phyloP scores from a whole-genome alignment of 2,113 vertebrate species.

The Struthidea cinerea region DNA sequence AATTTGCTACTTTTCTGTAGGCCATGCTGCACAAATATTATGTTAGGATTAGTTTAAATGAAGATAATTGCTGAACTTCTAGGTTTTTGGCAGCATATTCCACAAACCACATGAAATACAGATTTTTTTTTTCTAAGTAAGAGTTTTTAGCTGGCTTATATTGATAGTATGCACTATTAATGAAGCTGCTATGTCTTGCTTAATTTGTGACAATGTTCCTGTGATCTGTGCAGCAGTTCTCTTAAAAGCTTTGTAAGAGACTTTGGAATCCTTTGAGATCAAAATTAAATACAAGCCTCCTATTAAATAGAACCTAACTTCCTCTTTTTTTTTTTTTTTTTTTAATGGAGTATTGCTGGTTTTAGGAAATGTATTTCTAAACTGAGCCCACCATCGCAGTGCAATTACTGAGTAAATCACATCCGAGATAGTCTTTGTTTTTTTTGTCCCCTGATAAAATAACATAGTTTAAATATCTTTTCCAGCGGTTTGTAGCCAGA shows the following conservation, averaged over 20 bases:
- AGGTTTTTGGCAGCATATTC: not conserved
- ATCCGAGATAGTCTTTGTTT: slow-evolving; percentile 37
- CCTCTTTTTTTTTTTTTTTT: not conserved
- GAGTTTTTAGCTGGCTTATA: not conserved
- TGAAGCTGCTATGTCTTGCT: not conserved
- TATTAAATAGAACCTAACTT: slow-evolving; percentile 3
- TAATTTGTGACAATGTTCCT: not conserved
- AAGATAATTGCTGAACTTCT: not conserved
- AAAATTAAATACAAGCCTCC: slow-evolving; percentile 1
- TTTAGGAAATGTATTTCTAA: slow-evolving; percentile 39
- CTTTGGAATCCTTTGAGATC: slow-evolving; percentile 28
- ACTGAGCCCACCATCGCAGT: slow-evolving; percentile 28
- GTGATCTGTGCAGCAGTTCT: not conserved
- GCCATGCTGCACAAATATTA: slow-evolving; percentile 17
- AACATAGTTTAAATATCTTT: slow-evolving; percentile 51
- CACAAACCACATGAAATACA: not conserved
- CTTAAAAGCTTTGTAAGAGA: not conserved
- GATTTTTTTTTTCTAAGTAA: not conserved
- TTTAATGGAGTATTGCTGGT: not conserved
- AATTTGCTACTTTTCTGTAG: slow-evolving; percentile 9
- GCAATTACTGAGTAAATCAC: slow-evolving; percentile 48
- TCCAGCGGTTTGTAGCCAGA: slow-evolving; percentile 38
- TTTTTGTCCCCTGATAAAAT: not conserved
- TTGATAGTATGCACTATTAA: not conserved
- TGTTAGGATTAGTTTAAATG: slow-evolving; percentile 39